Evolutionary conservation across 2,797 vertebrate genomes (phyloP).

Genomic region (Calcarius lapponicus): DNA sequence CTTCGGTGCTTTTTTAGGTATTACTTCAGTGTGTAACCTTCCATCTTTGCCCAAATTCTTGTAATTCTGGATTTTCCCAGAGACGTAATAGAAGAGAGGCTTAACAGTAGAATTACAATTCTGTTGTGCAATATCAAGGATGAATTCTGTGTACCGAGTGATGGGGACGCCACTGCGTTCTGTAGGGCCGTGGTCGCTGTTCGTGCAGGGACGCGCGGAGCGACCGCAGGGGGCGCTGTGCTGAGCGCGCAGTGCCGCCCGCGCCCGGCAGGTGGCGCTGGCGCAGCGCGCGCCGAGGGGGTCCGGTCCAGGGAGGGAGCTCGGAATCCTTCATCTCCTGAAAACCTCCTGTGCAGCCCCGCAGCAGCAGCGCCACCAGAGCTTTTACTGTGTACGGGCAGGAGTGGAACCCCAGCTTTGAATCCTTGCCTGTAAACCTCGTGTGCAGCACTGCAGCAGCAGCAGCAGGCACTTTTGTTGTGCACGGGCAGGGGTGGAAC

Average conservation of each 20-base stretch:
- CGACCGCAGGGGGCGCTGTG: rapidly evolving
- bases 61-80: not conserved
- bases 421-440: too few relatives aligned
- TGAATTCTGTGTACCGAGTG: rapidly evolving
- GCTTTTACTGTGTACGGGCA: too few relatives aligned
- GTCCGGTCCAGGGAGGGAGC: not conserved
- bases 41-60: not conserved
- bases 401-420: too few relatives aligned
- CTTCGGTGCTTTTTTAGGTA: rapidly evolving
- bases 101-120: not conserved
- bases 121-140: rapidly evolving
- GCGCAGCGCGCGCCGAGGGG: not conserved
- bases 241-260: not conserved
- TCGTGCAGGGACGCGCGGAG: rapidly evolving
- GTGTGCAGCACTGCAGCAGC: too few relatives aligned
- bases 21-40: not conserved
- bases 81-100: not conserved
- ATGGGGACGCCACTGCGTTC: rapidly evolving
- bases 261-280: not conserved
- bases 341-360: not conserved
- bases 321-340: not conserved
- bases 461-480: too few relatives aligned
- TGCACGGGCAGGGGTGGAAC: too few relatives aligned
- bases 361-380: too few relatives aligned
- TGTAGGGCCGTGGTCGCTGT: not conserved